Conservation (phyloP, 1,140 invertebrate species). For the Berghia stephanieae region DNA sequence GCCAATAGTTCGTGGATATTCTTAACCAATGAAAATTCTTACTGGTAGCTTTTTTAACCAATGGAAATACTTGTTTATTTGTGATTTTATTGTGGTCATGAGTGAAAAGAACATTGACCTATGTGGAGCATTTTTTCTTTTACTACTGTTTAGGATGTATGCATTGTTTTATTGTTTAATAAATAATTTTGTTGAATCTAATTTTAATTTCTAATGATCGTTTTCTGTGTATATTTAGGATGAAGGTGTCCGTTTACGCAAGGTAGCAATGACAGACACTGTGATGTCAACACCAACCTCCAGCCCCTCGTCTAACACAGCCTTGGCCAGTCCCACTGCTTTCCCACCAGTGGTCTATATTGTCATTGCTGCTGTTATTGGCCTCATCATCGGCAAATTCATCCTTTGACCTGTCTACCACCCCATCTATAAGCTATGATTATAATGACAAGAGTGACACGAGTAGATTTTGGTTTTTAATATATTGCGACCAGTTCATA, state of each 20-base stretch:
- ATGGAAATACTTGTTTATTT: no score
- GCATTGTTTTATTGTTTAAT: no score
- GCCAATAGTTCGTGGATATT: no score
- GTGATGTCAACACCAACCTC: constrained; percentile 64
- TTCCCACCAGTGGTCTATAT: constrained; percentile 65
- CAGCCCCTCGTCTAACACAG: constrained; percentile 44
- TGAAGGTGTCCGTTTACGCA: constrained; percentile 70
- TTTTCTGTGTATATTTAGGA: constrained; percentile 61
- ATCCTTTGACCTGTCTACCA: constrained; percentile 58
- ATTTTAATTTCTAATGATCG: no score
- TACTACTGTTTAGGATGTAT: no score
- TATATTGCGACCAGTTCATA: background rate
- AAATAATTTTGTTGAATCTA: no score
- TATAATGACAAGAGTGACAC: background rate
- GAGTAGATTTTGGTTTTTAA: background rate
- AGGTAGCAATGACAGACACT: constrained; percentile 72
- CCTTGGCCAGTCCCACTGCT: constrained; percentile 40
- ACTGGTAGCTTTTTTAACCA: no score
- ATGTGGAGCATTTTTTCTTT: no score
- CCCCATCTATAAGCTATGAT: background rate
- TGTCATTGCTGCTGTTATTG: constrained; percentile 66
- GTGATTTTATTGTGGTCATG: no score
- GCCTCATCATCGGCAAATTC: constrained; percentile 69
- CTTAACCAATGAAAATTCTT: no score
- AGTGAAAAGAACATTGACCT: no score